Base-by-base conservation (phyloP, 2,888 invertebrate genomes). In the Hermaeophaga mercurialis region DNA sequence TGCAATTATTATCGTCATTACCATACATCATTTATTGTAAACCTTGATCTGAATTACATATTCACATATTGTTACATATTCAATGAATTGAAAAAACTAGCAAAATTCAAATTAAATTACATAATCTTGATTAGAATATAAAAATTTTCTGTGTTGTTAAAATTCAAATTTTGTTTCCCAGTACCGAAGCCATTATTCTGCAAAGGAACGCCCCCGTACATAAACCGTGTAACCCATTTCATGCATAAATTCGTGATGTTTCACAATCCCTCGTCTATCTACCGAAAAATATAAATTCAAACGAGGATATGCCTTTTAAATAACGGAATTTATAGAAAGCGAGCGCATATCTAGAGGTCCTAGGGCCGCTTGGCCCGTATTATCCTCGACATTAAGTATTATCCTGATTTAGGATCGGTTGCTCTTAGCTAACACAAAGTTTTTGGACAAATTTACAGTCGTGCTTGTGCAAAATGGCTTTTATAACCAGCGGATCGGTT, bases 361-460 rank as follows among this genome's bases (percentile, higher is more conserved):
- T 55, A 44, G 34, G 59, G 61, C 43, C 54, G 36, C 39, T 52
- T 43, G 59, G 59, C 53, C 62, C 59, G 64, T 62, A 68, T 68
- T 69, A 68, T 65, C 67, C 65, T 48, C 59, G 68, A 68, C 69
- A 67, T 71, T 68, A 68, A 64, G 71, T 66, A 71, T 73, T 70
- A 73, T 74, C 72, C 73, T 71, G 72, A 73, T 74, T 73, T 73
- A 73, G 70, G 64, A 67, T 62, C 64, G 66, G 63, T 65, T 61
- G 61, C 61, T 64, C 64, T 61, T 53, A 56, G 55, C 61, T 60
- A 59, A 63, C 47, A 54, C 64, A 66, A 67, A 67, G 69, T 67
- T 71, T 71, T 71, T 65, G 69, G 70, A 70, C 70, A 71, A 72
- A 72, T 72, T 72, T 72, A 72, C 68, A 69, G 59, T 71, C 69